Evolutionary conservation across 1,140 invertebrate species (phyloP), one percentile per base, ranked within the genome.

Genomic region (Drosophila tropicalis): DNA sequence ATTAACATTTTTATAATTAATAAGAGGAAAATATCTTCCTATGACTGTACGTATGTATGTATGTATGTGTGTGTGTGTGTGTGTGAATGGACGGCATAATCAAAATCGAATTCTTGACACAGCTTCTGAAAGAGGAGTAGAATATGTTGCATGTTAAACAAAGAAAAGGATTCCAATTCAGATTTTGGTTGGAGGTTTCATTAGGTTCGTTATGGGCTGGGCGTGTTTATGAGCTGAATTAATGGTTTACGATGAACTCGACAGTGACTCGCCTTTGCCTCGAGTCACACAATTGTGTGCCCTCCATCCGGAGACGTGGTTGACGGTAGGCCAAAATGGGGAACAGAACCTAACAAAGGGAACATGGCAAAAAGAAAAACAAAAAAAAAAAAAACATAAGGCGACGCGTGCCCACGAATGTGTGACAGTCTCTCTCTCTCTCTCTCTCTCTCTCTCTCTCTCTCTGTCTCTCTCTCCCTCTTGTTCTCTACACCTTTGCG

Each of bases 191-290:
- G 5, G 5, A 29, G 29, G 29, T 29, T 29, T 29, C 29, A 29
- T 29, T 9, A 36, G 56, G 56, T 58, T 58, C 56, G 56, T 41
- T 57, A 71, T 67, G 51, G 29, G 5, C 17, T 34, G 72, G 74
- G 74, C 74, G 72, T 84, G 81, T 86, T 86, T 85, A 86, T 85
- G 81, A 85, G 68, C 78, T 69, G 70, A 85, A 85, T 85, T 85
- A 85, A 85, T 85, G 82, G 82, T 75, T 86, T 86, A 70, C 77
- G 81, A 73, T 81, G 81, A 61, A 70, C 61, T 74, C 74, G 81
- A 70, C 79, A 13, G 44, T 69, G 79, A 63, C 69, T 75, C 60
- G 70, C 57, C 39, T 62, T 60, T 61, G 63, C 63, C 34, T 5
- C 36, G 36, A 39, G 10, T 39, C 63, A 71, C 15, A 44, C 61